A percentile compares a stretch with the other conserved stretches of the same genome.
Evolutionary conservation across 2,888 invertebrate genomes (phyloP).

Genomic region (Agrilus cyanescens): DNA sequence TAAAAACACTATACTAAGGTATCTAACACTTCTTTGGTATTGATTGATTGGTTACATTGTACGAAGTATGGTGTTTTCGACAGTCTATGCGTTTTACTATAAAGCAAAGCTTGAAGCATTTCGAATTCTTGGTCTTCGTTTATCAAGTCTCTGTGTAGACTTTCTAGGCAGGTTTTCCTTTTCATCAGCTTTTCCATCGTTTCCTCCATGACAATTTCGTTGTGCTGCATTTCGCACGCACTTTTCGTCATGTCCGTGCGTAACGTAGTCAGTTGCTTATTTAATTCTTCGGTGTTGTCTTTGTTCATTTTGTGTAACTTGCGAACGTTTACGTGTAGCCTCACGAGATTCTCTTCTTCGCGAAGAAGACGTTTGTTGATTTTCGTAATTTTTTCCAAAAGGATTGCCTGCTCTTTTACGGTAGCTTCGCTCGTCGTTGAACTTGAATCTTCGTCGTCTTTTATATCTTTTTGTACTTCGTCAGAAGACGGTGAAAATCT

Average conservation of each 20-base stretch:
- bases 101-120: conserved; percentile 33
- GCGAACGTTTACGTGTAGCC: conserved; percentile 44
- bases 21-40: conserved; percentile 38
- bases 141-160: conserved; percentile 28
- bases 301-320: conserved; percentile 32
- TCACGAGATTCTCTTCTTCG: conserved; percentile 60
- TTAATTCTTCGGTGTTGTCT: conserved; percentile 24
- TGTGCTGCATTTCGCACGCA: conserved; percentile 36
- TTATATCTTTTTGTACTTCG: conserved; percentile 28
- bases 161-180: conserved; percentile 27
- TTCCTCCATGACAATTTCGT: conserved; percentile 34
- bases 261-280: conserved; percentile 26
- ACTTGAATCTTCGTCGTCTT: conserved; percentile 31
- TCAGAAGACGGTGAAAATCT: conserved; percentile 33
- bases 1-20: conserved; percentile 31
- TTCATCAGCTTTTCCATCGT: conserved; percentile 29
- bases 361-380: conserved; percentile 61
- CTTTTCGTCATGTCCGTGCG: conserved; percentile 34
- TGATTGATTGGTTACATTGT: conserved; percentile 24
- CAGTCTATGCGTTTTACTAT: conserved; percentile 23
- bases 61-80: conserved; percentile 15
- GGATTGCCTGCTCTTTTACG: conserved; percentile 50
- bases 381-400: conserved; percentile 60
- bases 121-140: conserved; percentile 33
- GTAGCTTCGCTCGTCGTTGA: conserved; percentile 43